Evolutionary conservation across 2,888 invertebrate genomes (phyloP), one percentile per base, ranked within the genome.

Genomic region (Aquatica leii): DNA sequence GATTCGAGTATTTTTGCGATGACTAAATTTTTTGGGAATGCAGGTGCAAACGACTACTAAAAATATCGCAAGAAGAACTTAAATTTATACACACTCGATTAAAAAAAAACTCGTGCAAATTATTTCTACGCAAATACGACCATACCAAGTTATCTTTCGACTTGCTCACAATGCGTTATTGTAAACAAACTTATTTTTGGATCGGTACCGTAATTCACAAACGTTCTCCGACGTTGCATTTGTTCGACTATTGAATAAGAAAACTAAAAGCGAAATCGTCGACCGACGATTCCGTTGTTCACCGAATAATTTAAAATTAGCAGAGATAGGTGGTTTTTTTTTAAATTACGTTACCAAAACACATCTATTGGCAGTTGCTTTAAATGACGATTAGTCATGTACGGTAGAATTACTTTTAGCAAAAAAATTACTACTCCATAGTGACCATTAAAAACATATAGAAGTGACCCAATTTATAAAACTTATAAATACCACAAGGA

Each of bases 151-250:
- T n/a, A n/a, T n/a, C n/a, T n/a, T n/a, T n/a, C n/a, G n/a, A 67
- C 58, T 60, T 57, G 56, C 56, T 55, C 59, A 51, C 41, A 52
- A 40, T 59, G 50, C 59, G 57, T 63, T 62, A 67, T 69, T 67
- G 71, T 72, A 72, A 72, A 72, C 72, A 72, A 55, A 57, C 55
- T 66, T 71, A 72, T 69, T 65, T 62, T 70, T 68, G 66, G 72
- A 62, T 58, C 51, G 17, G 24, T 34, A 48, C 43, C 17, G 17
- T 43, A 43, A 15, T 40, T 40, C 2, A 17, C 11, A 21, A 48
- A 18, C 63, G 59, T 41, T 43, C 54, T 49, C 54, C 46, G 40
- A 59, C 54, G 49, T 49, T 48, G 63, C 58, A 58, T 59, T 59
- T 54, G 58, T 59, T 59, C 49, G 54, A 59, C 40, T 24, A 49